These are phyloP conservation scores for Strigops habroptila DNA, from an alignment of 2,113 vertebrate species.

Conservation along the genomic window DNA sequence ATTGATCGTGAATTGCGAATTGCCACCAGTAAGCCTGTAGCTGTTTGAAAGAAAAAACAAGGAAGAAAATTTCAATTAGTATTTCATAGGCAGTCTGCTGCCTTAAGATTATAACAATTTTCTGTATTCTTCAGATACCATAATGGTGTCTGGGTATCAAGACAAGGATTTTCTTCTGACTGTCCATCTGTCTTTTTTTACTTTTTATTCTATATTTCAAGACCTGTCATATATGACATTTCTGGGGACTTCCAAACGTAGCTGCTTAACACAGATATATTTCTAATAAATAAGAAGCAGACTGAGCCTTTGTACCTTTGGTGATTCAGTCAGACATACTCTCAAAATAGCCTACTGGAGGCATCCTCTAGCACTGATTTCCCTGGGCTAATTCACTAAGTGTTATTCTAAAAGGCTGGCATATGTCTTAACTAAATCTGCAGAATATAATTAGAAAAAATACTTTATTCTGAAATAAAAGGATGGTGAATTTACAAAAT, in stretches of 20 bases:
- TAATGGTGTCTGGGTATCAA: neutral
- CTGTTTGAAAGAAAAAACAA: constrained; percentile 64
- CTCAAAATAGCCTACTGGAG: neutral
- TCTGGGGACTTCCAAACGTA: neutral
- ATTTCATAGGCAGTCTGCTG: neutral
- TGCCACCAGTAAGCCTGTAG: constrained; percentile 88
- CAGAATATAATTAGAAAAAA: neutral
- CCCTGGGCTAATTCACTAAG: neutral
- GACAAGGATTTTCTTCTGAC: neutral
- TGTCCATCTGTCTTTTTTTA: neutral
- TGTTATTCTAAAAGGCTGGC: neutral
- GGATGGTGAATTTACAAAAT: neutral
- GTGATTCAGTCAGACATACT: neutral
- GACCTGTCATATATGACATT: neutral
- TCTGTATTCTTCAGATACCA: neutral
- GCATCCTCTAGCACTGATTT: neutral
- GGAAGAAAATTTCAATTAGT: neutral
- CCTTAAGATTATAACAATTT: neutral
- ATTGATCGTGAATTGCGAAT: constrained; percentile 95
- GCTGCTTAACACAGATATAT: neutral
- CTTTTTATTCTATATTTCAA: neutral
- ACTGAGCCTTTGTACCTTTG: neutral
- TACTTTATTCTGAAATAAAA: neutral
- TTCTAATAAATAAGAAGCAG: neutral
- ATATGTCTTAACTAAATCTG: neutral